Conservation (phyloP, 2,113 vertebrate genomes). For the Onychostoma macrolepis region DNA sequence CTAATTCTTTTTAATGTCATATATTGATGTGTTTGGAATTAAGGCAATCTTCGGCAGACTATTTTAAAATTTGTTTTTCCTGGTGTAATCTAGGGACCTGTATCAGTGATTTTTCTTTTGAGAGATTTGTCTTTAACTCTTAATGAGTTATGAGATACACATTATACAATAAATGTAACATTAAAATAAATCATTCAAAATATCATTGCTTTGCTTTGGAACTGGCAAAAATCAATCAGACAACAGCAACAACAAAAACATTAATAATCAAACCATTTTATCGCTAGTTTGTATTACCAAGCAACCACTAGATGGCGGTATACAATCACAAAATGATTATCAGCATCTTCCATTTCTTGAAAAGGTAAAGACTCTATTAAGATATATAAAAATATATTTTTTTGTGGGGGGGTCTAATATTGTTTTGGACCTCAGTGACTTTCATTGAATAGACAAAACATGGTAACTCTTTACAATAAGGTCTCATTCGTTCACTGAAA, state of each 20-base stretch:
- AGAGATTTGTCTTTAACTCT: background rate
- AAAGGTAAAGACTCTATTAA: background rate
- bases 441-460: background rate
- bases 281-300: background rate
- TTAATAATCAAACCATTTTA: background rate
- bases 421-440: background rate
- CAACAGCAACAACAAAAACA: background rate
- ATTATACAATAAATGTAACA: background rate
- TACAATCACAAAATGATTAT: slow-evolving; percentile 2
- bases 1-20: background rate
- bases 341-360: background rate
- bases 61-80: background rate
- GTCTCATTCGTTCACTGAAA: background rate
- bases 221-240: background rate
- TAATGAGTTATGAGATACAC: background rate
- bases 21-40: slow-evolving; percentile 14
- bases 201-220: background rate
- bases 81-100: slow-evolving; percentile 9
- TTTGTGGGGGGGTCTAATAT: background rate
- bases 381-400: background rate
- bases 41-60: background rate
- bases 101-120: background rate
- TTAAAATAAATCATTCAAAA: background rate
- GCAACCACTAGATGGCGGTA: slow-evolving; percentile 49
- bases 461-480: background rate